Evolutionary conservation across 2,113 vertebrate species (phyloP).

Genomic region (Camelus bactrianus): DNA sequence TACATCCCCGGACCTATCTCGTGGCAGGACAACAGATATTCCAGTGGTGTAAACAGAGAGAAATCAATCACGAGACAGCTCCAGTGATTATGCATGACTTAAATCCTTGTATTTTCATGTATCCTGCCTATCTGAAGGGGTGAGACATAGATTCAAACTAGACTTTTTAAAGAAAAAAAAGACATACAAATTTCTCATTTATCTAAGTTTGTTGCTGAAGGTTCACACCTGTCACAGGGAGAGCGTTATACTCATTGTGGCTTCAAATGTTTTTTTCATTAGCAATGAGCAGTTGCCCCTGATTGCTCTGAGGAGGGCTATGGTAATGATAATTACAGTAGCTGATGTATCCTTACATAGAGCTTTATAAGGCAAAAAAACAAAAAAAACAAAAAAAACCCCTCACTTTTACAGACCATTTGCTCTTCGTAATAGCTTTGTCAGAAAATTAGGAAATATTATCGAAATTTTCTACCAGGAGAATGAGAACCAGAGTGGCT

Average conservation of each 20-base stretch:
- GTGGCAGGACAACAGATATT: rapidly evolving
- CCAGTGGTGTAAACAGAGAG: rapidly evolving
- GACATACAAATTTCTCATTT: neutral
- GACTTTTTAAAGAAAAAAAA: slow-evolving; percentile 26
- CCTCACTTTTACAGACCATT: slow-evolving; percentile 66
- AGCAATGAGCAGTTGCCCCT: slow-evolving; percentile 7
- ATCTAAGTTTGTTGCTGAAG: neutral
- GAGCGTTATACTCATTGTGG: neutral
- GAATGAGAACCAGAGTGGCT: slow-evolving; percentile 1
- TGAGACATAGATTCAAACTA: neutral
- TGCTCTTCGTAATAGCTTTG: slow-evolving; percentile 59
- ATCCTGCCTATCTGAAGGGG: neutral
- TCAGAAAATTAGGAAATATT: slow-evolving; percentile 62
- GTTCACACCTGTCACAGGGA: neutral
- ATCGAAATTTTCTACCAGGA: neutral
- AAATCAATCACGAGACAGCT: neutral
- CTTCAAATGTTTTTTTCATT: neutral
- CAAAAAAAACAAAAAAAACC: neutral
- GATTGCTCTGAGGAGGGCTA: slow-evolving; percentile 19
- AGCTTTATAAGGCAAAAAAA: slow-evolving; percentile 61
- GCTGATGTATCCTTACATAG: slow-evolving; percentile 30
- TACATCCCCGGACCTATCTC: neutral
- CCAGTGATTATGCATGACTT: neutral
- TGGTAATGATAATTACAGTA: slow-evolving; percentile 37
- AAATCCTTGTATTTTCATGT: neutral